Evolutionary conservation across 2,113 vertebrate species (phyloP), one percentile per base, ranked within the genome.

Genomic region (Calyptomena viridis): DNA sequence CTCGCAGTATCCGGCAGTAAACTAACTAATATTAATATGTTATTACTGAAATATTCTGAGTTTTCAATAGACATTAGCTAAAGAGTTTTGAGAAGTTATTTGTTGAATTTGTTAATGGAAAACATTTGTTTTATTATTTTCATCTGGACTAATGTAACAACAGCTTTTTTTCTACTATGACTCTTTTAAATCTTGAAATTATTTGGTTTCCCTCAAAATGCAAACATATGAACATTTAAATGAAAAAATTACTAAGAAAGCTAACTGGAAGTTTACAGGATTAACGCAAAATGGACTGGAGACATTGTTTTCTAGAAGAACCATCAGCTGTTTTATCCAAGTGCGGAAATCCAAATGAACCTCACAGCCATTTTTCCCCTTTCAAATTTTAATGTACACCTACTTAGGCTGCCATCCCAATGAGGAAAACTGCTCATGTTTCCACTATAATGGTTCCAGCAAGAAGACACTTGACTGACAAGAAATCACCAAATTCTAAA

Each of bases 81-180:
- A 97, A 91, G 63, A 50, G 7, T 89, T 97, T 96, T 94, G 68
- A 96, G 68, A 94, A 90, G 42, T 92, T 21, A 84, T 93, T 89
- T 95, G 67, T n/a, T 93, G 49, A 82, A 73, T 84, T 60, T 91
- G 33, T 69, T 80, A 67, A 87, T 58, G 35, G 55, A 87, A 94
- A 93, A 5, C 12, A 28, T 92, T 91, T n/a, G 33, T 8, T 71
- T 94, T 89, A 63, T 73, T 79, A 67, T 91, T 89, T 90, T 94
- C 27, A 78, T 78, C 35, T 76, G 55, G 30, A 71, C 30, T 88
- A 95, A 93, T 49, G 8, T 46, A 89, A 22, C 19, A 85, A 4
- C 20, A 74, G 6, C 2, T 53, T 80, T 89, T 87, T 55, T 68
- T 22, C 56, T 59, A 4, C 16, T 30, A 22, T 33, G 15, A 76